Base-by-base conservation (phyloP, 2,113 vertebrate genomes). In the Cyanistes caeruleus region DNA sequence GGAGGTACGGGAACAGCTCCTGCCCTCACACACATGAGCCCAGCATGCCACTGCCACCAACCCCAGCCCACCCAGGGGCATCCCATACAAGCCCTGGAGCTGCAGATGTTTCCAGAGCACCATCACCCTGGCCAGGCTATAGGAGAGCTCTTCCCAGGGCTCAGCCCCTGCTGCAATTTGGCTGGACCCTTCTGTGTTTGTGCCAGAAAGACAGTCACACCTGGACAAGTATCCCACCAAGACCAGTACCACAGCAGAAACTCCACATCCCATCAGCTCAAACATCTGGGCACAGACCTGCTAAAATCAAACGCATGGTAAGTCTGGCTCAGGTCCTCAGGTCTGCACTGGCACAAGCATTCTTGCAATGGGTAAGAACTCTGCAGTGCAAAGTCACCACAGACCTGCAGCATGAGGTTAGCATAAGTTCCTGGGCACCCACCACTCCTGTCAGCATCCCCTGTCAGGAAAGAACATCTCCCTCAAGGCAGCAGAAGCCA, bases 1-100 rank as follows among this genome's bases (percentile, higher is more conserved):
- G 3, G 52, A 48, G 22, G 13, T 59, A 31, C 3, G 0, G 6
- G 10, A 82, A 41, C 53, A 73, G 58, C 35, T 64, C 60, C 39
- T 33, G 31, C 39, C 49, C 80, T 28, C 3, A 6, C 11, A 16
- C 1, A 1, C 4, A 1, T 0, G 5, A 43, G 7, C 15, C 20
- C 13, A 21, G 62, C 12, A 8, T 0, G 0, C 51, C 13, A 44
- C 55, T 58, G 23, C 43, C 53, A 58, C 33, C 5, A 2, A 31
- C 8, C 15, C 16, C 58, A 74, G 58, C 35, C 62, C 72, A 60
- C 13, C 13, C 41, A 43, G 46, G 11, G 35, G 31, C 39, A 68
- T 11, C n/a, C 48, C 53, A 10, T 5, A 28, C 33, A 49, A 56
- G 1, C 20, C 31, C 37, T 30, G 44, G 21, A 37, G 46, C 35